These are phyloP conservation scores for Orius insidiosus DNA, from an alignment of 1,140 invertebrate species.

Conservation along the genomic window DNA sequence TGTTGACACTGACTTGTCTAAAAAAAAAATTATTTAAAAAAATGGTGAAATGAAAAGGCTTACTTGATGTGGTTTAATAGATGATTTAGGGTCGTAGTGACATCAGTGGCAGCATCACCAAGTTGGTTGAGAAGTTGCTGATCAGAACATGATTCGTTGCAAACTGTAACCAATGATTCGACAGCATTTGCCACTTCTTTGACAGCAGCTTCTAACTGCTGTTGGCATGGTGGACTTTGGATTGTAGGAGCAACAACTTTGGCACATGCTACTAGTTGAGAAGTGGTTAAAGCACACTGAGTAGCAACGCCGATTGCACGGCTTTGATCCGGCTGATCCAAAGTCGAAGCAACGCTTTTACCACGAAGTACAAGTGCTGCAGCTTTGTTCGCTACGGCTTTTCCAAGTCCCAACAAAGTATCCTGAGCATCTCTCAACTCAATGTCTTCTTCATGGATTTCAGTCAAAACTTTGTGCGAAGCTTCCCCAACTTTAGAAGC, in stretches of 20 bases:
- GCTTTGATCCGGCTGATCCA: constrained; percentile 63
- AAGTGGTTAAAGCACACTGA: constrained; percentile 90
- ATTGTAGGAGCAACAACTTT: constrained; percentile 81
- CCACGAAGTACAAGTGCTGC: constrained; percentile 87
- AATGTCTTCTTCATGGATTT: constrained; percentile 80
- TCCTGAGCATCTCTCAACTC: constrained; percentile 64
- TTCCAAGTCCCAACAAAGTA: constrained; percentile 74
- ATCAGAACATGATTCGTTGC: constrained; percentile 51
- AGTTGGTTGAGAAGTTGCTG: constrained; percentile 58
- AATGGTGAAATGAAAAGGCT: constrained; percentile 15
- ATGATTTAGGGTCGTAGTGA: constrained; percentile 76
- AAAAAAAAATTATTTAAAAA: neutral
- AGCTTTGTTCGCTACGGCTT: constrained; percentile 92
- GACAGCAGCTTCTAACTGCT: constrained; percentile 82
- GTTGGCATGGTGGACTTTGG: constrained; percentile 79
- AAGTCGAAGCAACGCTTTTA: constrained; percentile 80
- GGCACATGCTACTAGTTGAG: constrained; percentile 91
- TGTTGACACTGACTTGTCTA: too few relatives aligned
- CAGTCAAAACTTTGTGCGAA: constrained; percentile 80
- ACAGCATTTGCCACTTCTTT: constrained; percentile 85
- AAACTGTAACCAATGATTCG: constrained; percentile 74
- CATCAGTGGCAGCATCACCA: constrained; percentile 66
- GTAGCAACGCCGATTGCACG: constrained; percentile 84
- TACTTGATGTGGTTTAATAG: constrained; percentile 77
- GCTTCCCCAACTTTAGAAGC: constrained; percentile 91